A percentile compares a stretch with the other conserved stretches of the same genome.
Evolutionary conservation across 2,797 vertebrate genomes (phyloP).

Genomic region (Iguana delicatissima): DNA sequence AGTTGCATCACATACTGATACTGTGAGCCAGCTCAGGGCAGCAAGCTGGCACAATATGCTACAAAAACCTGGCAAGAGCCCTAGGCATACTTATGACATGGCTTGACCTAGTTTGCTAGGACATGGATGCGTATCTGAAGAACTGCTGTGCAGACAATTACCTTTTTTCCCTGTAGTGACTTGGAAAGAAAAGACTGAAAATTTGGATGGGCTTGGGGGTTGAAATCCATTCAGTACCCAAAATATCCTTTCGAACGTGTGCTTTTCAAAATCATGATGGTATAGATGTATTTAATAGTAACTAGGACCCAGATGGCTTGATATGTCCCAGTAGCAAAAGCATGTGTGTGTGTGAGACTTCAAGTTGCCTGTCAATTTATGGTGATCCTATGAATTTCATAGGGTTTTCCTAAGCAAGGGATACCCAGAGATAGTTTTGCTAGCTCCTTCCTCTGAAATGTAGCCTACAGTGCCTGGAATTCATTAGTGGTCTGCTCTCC

Average conservation of each 20-base stretch:
- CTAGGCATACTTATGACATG: background rate
- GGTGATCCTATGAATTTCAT: too few species aligned
- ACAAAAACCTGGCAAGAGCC: background rate
- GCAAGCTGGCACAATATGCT: background rate
- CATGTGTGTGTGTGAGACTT: too few species aligned
- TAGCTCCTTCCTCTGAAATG: too few species aligned
- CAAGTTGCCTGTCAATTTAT: too few species aligned
- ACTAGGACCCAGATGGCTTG: background rate
- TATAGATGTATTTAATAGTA: background rate
- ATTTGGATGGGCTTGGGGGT: too few species aligned
- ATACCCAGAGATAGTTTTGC: too few species aligned
- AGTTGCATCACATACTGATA: background rate
- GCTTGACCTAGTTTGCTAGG: background rate
- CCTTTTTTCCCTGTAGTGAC: background rate
- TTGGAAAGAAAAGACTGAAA: background rate
- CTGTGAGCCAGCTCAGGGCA: background rate
- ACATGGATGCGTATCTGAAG: background rate
- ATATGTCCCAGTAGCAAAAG: background rate
- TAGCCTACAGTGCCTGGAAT: too few species aligned
- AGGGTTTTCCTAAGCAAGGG: too few species aligned
- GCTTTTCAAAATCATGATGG: background rate
- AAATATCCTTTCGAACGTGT: background rate
- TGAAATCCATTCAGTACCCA: background rate
- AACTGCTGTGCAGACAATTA: background rate
- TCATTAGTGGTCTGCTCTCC: too few species aligned